Percentiles rank a stretch among this genome's conserved stretches.
These are phyloP conservation scores for Stegana nigrithorax DNA, from an alignment of 2,888 invertebrate species.

Conservation along the genomic window DNA sequence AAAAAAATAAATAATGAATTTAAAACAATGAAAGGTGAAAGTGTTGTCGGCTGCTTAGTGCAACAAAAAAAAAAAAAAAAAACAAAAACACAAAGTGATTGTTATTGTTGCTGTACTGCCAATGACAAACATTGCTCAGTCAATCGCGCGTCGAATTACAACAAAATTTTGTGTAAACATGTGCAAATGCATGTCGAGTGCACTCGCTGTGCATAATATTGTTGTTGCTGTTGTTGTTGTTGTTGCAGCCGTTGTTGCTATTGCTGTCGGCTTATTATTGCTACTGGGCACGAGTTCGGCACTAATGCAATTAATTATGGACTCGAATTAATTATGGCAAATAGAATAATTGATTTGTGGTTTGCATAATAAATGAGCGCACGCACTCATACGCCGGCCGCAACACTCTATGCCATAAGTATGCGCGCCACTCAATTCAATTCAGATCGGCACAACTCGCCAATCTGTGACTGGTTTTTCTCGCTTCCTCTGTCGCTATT, in stretches of 20 bases:
- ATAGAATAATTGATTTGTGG: slow-evolving; percentile 44
- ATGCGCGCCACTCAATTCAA: too few relatives aligned
- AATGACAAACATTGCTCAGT: not conserved
- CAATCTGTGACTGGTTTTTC: too few relatives aligned
- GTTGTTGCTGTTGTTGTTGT: too few relatives aligned
- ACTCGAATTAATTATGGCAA: slow-evolving; percentile 43
- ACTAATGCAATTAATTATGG: slow-evolving; percentile 39
- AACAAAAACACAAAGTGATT: slow-evolving; percentile 21
- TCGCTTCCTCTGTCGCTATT: too few relatives aligned
- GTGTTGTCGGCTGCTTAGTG: not conserved
- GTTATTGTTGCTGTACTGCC: slow-evolving; percentile 22
- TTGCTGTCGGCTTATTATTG: too few relatives aligned
- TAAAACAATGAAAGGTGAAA: slow-evolving; percentile 13
- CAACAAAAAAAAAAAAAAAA: not conserved
- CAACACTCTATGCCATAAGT: too few relatives aligned
- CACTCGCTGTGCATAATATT: too few relatives aligned
- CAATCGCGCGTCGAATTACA: too few relatives aligned
- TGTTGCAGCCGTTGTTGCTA: too few relatives aligned
- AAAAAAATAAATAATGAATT: not conserved
- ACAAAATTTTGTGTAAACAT: slow-evolving; percentile 1
- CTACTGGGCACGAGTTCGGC: slow-evolving; percentile 17
- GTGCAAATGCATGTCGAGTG: not conserved
- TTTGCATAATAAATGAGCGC: slow-evolving; percentile 45
- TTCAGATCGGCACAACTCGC: too few relatives aligned
- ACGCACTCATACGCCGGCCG: slow-evolving; percentile 26